Percentiles rank a stretch among this genome's conserved stretches.
phyloP scores from a whole-genome alignment of 2,113 vertebrate genomes.

The Dascyllus trimaculatus region DNA sequence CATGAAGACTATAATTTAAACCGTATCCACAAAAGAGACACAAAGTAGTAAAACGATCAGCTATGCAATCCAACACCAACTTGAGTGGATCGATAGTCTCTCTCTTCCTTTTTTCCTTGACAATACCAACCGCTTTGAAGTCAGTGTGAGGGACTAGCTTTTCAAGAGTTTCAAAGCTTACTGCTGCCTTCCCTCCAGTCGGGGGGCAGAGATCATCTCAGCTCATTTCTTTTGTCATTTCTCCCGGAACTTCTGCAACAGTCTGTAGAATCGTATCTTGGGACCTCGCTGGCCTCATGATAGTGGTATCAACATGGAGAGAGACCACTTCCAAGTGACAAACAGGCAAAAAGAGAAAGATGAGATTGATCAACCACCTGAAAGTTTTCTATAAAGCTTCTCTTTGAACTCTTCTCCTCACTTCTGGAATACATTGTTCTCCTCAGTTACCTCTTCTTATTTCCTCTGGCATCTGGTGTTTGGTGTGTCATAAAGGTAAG shows the following conservation, averaged over 20 bases:
- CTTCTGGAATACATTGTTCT: conserved; percentile 23
- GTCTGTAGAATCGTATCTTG: conserved; percentile 15
- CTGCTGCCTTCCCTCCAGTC: conserved; percentile 3
- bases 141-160: conserved; percentile 17
- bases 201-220: conserved; percentile 32
- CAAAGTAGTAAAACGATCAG: background rate
- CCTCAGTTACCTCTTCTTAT: conserved; percentile 7
- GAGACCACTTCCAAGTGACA: conserved; percentile 21
- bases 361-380: conserved; percentile 26
- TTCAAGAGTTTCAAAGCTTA: conserved; percentile 32
- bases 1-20: conserved; percentile 22
- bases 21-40: conserved; percentile 8
- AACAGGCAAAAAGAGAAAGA: conserved; percentile 14
- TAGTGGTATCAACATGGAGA: background rate
- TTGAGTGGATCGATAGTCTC: conserved; percentile 17
- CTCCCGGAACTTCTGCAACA: conserved; percentile 16
- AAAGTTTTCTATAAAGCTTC: conserved; percentile 15
- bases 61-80: background rate
- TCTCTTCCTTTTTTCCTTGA: background rate
- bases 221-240: conserved; percentile 18
- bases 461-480: background rate
- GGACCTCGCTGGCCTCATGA: conserved; percentile 15
- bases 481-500: background rate
- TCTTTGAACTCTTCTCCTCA: conserved; percentile 30
- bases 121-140: conserved; percentile 37